A percentile compares a stretch with the other conserved stretches of the same genome.
Evolutionary conservation across 2,113 vertebrate species (phyloP).

Genomic region (Piprites chloris): DNA sequence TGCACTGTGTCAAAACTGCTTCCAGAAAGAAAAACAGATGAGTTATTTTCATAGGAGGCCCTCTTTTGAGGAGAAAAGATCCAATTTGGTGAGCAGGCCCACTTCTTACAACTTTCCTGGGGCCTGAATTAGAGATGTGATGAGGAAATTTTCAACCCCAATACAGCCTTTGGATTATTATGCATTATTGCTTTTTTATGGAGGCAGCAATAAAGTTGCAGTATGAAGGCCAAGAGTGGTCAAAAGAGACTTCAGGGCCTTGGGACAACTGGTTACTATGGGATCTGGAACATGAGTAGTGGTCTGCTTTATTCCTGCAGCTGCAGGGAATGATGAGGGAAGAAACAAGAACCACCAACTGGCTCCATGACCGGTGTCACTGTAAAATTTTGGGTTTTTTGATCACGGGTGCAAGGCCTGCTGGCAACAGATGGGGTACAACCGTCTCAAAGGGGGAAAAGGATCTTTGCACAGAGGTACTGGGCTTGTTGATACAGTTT

Average conservation of each 20-base stretch:
- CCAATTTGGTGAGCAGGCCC: background rate
- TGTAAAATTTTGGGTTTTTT: background rate
- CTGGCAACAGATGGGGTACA: background rate
- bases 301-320: background rate
- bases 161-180: background rate
- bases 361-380: background rate
- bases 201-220: background rate
- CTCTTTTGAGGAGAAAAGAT: background rate
- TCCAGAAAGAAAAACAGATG: background rate
- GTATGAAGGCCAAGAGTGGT: background rate
- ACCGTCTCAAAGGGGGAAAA: background rate
- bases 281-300: background rate
- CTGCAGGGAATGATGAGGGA: background rate
- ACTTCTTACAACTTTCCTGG: background rate
- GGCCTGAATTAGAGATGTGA: background rate
- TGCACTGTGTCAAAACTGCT: background rate
- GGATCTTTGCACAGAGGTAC: background rate
- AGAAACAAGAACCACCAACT: background rate
- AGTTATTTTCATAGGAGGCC: background rate
- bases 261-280: background rate
- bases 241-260: background rate
- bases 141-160: background rate
- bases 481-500: background rate
- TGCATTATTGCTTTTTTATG: background rate
- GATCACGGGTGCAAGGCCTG: background rate